Evolutionary conservation across 2,797 vertebrate species (phyloP), one percentile per base, ranked within the genome.

Genomic region (Melopsittacus undulatus): DNA sequence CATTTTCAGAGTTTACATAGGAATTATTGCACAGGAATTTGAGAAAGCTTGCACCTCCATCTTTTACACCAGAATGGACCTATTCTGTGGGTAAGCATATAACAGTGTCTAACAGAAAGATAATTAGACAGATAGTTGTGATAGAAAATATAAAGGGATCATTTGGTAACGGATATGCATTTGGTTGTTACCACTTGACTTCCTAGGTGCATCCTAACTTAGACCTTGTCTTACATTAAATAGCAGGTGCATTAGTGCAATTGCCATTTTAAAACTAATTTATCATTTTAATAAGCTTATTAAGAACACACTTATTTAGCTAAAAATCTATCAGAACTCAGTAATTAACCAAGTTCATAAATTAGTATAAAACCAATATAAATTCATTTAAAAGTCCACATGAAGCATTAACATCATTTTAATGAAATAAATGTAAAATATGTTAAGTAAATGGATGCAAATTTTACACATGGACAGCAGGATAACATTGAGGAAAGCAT

Each of bases 1-100:
- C 89, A 91, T 96, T 97, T 96, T 91, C 92, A 96, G 91, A 93
- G 94, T 96, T 92, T 23, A 70, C 73, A 36, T 48, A 90, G 67
- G 94, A 97, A 95, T 93, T 94, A 79, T 85, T 88, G 52, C 61
- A 9, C 16, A 92, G 80, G 77, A 96, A 89, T 96, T 96, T 83
- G 54, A 96, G 83, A 87, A 93, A 93, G 51, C 46, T 42, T 42
- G 29, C 10, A 24, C 54, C 67, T 85, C 93, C 79, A 94, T 73
- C 56, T 94, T 95, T 96, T 93, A 87, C 40, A 87, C 12, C 23
- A 30, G 56, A 88, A 83, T 56, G 36, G 21, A 91, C 56, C 34
- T 91, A 23, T 62, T 96, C 66, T 89, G 42, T n/a, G 34, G 34
- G 76, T 92, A 95, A 97, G 95, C 32, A 34, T 73, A 84, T 87